Evolutionary conservation across 2,888 invertebrate genomes (phyloP).

Genomic region (Stenoptilia bipunctidactyla): DNA sequence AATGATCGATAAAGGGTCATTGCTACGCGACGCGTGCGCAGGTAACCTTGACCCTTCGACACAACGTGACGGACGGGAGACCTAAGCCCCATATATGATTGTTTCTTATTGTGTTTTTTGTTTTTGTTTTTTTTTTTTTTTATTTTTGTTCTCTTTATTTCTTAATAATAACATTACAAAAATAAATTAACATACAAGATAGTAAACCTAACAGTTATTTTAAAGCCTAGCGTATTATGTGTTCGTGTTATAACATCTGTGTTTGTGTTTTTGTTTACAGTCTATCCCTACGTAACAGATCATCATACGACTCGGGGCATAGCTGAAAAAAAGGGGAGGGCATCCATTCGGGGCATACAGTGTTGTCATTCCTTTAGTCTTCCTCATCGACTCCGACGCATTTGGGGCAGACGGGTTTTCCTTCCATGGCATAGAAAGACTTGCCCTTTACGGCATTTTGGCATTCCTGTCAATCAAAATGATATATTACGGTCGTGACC

Average conservation of each 20-base stretch:
- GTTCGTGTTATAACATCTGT: slow-evolving; percentile 31
- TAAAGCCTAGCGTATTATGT: slow-evolving; percentile 28
- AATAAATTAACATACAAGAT: slow-evolving; percentile 57
- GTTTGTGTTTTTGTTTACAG: slow-evolving; percentile 27
- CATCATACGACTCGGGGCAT: slow-evolving; percentile 31
- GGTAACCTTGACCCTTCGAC: slow-evolving; percentile 39
- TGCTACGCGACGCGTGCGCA: slow-evolving; percentile 40
- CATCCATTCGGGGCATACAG: slow-evolving; percentile 39
- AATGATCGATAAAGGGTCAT: slow-evolving; percentile 51
- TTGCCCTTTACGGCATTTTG: slow-evolving; percentile 92
- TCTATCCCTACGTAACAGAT: slow-evolving; percentile 25
- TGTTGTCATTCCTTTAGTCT: slow-evolving; percentile 61
- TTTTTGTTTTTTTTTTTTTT: slow-evolving; percentile 41
- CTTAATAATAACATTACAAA: slow-evolving; percentile 69
- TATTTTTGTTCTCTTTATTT: slow-evolving; percentile 68
- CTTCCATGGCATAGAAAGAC: slow-evolving; percentile 97
- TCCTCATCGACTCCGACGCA: slow-evolving; percentile 94
- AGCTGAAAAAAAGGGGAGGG: slow-evolving; percentile 63
- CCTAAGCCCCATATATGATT: slow-evolving; percentile 20
- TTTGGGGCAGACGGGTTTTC: slow-evolving; percentile 94
- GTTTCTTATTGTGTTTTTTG: slow-evolving; percentile 33
- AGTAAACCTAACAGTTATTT: slow-evolving; percentile 40
- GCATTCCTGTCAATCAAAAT: slow-evolving; percentile 84
- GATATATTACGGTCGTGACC: slow-evolving; percentile 19
- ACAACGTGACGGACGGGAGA: slow-evolving; percentile 21